Percentiles rank a stretch among this genome's conserved stretches.
Conservation (phyloP, 2,888 invertebrate genomes). For the Thalpophila matura region DNA sequence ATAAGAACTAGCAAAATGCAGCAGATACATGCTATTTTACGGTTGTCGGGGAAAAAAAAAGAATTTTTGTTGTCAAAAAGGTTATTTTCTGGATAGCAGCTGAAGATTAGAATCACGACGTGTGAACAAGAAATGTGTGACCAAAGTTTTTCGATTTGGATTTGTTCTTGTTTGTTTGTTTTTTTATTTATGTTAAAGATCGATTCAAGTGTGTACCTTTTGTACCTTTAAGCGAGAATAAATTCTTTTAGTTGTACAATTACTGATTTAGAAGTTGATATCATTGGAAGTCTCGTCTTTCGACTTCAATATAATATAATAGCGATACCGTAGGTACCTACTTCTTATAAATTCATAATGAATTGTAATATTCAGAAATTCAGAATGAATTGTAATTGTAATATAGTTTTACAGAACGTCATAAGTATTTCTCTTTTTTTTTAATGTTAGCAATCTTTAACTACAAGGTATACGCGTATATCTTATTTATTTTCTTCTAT, state of each 20-base stretch:
- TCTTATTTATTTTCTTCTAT: too few relatives aligned
- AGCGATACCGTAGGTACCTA: too few relatives aligned
- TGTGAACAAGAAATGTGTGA: constrained; percentile 44
- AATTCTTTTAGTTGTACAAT: not conserved
- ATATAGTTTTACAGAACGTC: constrained; percentile 5
- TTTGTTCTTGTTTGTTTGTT: constrained; percentile 43
- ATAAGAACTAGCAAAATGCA: constrained; percentile 70
- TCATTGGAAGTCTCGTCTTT: too few relatives aligned
- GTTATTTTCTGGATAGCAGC: constrained; percentile 31
- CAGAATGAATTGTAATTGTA: too few relatives aligned
- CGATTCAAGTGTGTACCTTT: constrained; percentile 25
- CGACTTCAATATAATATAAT: too few relatives aligned
- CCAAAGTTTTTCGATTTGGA: constrained; percentile 53
- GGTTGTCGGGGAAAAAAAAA: not conserved
- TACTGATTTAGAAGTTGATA: too few relatives aligned
- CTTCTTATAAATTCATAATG: too few relatives aligned
- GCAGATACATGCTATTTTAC: constrained; percentile 6
- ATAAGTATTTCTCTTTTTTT: too few relatives aligned
- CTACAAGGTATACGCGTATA: too few relatives aligned
- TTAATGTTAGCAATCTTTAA: too few relatives aligned
- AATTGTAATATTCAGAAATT: not conserved
- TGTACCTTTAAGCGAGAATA: constrained; percentile 18
- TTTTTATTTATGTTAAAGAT: constrained; percentile 29
- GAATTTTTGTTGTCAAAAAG: constrained; percentile 41
- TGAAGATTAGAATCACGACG: constrained; percentile 44